Conservation (phyloP, 2,113 vertebrate genomes). For the Catharus bicknelli region DNA sequence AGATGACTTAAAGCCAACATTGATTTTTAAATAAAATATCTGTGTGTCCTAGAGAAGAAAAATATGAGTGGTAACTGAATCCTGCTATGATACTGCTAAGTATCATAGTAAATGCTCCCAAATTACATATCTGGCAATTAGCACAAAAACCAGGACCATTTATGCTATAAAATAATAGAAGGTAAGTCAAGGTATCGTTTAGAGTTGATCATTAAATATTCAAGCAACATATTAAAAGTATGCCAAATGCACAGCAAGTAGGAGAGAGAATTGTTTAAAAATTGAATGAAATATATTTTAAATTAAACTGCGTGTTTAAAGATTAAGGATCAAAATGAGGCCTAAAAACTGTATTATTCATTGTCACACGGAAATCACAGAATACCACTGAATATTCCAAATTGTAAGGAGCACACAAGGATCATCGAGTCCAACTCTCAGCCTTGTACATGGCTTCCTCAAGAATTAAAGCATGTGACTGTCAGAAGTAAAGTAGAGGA, state of each 20-base stretch:
- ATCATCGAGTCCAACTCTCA: not conserved
- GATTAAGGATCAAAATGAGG: not conserved
- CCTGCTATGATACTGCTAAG: not conserved
- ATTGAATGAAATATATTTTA: not conserved
- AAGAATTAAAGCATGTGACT: not conserved
- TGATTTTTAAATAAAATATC: not conserved
- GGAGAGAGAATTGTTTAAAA: not conserved
- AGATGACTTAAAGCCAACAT: not conserved
- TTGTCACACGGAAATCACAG: not conserved
- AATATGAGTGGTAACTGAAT: not conserved
- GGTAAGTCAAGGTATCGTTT: not conserved
- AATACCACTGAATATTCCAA: not conserved
- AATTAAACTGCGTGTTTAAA: not conserved
- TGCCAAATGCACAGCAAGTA: not conserved
- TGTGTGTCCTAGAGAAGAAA: not conserved
- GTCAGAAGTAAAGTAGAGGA: not conserved
- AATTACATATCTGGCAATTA: not conserved
- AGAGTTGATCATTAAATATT: not conserved
- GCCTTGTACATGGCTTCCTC: not conserved
- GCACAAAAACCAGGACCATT: accelerated
- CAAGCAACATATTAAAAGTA: not conserved
- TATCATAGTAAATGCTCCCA: not conserved
- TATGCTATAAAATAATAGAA: not conserved
- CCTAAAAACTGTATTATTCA: not conserved
- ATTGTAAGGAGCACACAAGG: not conserved